Evolutionary conservation across 2,797 vertebrate species (phyloP).

Genomic region (Hydrolagus colliei): DNA sequence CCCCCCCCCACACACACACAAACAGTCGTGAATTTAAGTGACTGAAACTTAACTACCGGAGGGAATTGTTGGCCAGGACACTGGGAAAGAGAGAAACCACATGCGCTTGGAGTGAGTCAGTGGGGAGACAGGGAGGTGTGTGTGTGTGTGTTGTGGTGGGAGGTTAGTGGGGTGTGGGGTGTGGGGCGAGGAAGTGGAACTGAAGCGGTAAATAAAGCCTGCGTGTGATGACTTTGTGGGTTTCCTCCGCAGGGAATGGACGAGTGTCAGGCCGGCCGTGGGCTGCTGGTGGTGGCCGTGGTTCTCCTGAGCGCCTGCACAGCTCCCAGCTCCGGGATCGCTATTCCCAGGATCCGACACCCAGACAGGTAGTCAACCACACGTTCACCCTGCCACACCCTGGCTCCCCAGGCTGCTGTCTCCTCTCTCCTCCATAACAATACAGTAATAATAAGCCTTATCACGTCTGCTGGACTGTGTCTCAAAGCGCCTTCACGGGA

Average conservation of each 20-base stretch:
- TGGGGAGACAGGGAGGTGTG: neutral
- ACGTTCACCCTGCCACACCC: neutral
- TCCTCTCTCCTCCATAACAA: neutral
- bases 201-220: neutral
- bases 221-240: neutral
- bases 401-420: too few species aligned
- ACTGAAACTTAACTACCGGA: too few species aligned
- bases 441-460: neutral
- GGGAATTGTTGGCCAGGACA: too few species aligned
- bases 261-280: neutral
- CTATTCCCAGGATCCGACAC: neutral
- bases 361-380: neutral
- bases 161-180: neutral
- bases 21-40: too few species aligned
- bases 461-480: too few species aligned
- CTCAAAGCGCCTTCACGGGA: too few species aligned
- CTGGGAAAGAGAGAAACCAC: too few species aligned
- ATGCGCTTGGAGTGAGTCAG: neutral
- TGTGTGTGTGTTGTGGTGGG: neutral
- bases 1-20: too few species aligned
- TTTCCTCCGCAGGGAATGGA: slow-evolving; percentile 1
- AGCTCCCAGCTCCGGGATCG: neutral
- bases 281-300: neutral
- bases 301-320: neutral
- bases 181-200: neutral